phyloP scores from a whole-genome alignment of 2,113 vertebrate genomes.

The Oreochromis aureus region DNA sequence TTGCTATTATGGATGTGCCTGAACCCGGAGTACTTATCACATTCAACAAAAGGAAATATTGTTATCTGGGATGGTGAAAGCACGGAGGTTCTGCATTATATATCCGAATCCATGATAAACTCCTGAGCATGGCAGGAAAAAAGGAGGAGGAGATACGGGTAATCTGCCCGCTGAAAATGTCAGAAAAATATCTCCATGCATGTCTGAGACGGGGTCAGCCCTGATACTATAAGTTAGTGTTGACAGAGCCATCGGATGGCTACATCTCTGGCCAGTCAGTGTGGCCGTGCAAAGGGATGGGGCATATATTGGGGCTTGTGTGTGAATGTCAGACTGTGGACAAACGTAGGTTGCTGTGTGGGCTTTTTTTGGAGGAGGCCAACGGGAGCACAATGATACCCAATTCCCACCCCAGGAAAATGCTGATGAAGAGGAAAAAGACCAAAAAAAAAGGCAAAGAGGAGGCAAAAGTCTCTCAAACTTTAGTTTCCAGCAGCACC shows the following conservation, averaged over 20 bases:
- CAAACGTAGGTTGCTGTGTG: neutral
- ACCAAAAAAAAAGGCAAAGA: neutral
- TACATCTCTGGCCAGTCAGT: constrained; percentile 6
- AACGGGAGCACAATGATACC: neutral
- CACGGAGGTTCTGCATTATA: neutral
- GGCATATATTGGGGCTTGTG: neutral
- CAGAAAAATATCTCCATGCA: neutral
- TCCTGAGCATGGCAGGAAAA: neutral
- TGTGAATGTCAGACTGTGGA: neutral
- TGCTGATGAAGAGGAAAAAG: neutral
- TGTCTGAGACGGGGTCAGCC: neutral
- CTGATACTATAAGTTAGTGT: neutral
- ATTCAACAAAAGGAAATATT: neutral
- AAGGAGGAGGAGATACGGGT: neutral
- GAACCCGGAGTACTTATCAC: neutral
- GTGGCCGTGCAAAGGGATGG: neutral
- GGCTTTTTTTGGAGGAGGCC: neutral
- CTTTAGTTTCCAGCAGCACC: neutral
- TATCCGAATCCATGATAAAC: neutral
- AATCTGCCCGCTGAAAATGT: neutral
- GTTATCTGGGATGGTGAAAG: neutral
- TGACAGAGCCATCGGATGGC: neutral
- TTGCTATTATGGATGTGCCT: neutral
- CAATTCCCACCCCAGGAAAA: neutral
- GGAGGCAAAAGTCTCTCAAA: neutral